phyloP scores from a whole-genome alignment of 1,140 invertebrate species.

The Caerostris extrusa region DNA sequence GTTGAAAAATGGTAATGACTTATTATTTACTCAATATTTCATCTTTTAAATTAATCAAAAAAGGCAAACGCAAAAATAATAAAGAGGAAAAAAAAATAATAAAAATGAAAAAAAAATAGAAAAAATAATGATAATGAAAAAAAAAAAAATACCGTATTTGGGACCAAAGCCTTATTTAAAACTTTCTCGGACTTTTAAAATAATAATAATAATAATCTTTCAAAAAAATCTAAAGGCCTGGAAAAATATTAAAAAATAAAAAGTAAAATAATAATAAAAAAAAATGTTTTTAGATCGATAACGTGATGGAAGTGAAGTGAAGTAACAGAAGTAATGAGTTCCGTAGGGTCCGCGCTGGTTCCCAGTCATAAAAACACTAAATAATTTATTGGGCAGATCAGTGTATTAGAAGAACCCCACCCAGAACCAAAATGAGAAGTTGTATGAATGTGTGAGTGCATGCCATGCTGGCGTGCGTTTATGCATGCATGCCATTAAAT shows the following conservation, averaged over 20 bases:
- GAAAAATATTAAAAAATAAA: conserved; percentile 4
- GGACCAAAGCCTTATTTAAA: conserved; percentile 54
- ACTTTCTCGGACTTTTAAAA: conserved; percentile 52
- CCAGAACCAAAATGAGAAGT: conserved; percentile 75
- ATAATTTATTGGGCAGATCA: conserved; percentile 77
- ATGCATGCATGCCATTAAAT: conserved; percentile 77
- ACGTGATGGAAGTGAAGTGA: conserved; percentile 60
- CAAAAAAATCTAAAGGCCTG: conserved; percentile 30
- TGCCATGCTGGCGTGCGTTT: conserved; percentile 60
- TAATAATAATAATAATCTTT: conserved; percentile 75
- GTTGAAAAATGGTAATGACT: conserved; percentile 77
- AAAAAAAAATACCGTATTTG: background rate
- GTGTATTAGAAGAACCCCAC: conserved; percentile 58
- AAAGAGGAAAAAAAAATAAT: conserved; percentile 18
- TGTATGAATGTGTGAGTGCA: conserved; percentile 53
- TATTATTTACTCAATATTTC: conserved; percentile 77
- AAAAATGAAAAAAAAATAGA: background rate
- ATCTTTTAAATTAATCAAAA: conserved; percentile 77
- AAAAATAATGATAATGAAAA: background rate
- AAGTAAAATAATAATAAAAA: conserved; percentile 44
- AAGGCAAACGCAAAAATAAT: background rate
- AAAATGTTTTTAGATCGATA: conserved; percentile 66
- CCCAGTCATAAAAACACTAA: conserved; percentile 77
- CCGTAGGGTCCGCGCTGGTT: conserved; percentile 5
- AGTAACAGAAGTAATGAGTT: conserved; percentile 77